Conservation (phyloP, 1,140 invertebrate species). For the Mesaphorura yosii region DNA sequence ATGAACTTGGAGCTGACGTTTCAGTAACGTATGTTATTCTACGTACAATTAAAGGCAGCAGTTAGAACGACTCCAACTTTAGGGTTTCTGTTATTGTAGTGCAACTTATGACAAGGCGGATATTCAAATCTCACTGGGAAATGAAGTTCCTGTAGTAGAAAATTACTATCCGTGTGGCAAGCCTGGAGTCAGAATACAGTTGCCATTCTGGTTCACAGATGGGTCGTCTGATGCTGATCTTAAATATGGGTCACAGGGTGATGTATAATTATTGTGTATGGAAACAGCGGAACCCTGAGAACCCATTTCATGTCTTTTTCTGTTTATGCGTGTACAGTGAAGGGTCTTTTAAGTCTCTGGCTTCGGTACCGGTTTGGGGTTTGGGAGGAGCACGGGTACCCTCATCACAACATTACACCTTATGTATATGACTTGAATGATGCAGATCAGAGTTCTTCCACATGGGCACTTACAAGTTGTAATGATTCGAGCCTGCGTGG, state of each 20-base stretch:
- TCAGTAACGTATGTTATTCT: too few relatives aligned
- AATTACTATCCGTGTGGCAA: slow-evolving; percentile 22
- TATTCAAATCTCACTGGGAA: slow-evolving; percentile 13
- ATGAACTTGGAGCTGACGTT: too few relatives aligned
- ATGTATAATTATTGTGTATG: slow-evolving; percentile 18
- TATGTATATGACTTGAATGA: slow-evolving; percentile 20
- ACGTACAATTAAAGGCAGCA: too few relatives aligned
- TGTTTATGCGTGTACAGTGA: slow-evolving; percentile 8
- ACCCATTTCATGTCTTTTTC: too few relatives aligned
- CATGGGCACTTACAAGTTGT: slow-evolving; percentile 10
- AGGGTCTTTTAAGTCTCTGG: slow-evolving; percentile 19
- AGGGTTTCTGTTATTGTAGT: too few relatives aligned
- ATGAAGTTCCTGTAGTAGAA: slow-evolving; percentile 10
- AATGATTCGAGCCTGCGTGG: too few relatives aligned
- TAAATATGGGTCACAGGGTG: background rate
- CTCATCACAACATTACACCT: slow-evolving; percentile 15
- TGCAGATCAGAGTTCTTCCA: slow-evolving; percentile 19
- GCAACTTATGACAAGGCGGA: slow-evolving; percentile 14
- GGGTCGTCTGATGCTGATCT: too few relatives aligned
- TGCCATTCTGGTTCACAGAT: slow-evolving; percentile 19
- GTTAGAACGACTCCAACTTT: too few relatives aligned
- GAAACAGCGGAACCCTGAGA: too few relatives aligned
- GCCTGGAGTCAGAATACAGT: slow-evolving; percentile 19
- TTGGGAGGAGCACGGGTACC: slow-evolving; percentile 25
- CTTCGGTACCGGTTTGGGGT: slow-evolving; percentile 19